Evolutionary conservation across 2,113 vertebrate genomes (phyloP), one percentile per base, ranked within the genome.

Genomic region (Falco punctatus): DNA sequence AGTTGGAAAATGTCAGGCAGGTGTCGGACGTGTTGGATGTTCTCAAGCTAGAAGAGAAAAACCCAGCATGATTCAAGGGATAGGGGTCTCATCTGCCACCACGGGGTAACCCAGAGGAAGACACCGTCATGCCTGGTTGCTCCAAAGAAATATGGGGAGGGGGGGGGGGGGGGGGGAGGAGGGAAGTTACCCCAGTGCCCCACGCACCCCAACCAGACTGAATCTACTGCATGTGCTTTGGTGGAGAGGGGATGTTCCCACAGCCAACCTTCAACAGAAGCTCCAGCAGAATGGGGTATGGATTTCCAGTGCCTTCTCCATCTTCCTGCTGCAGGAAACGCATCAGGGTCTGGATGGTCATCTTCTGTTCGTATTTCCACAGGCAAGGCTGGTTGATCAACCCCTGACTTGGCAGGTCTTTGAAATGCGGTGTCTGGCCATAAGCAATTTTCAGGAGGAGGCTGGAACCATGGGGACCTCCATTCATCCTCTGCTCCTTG

Each of bases 281-380:
- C 32, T 78, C 80, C 64, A 90, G 55, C 13, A 84, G 80, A 15
- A 90, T 40, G n/a, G 80, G 80, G n/a, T 70, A 77, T 1, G 55
- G 54, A 35, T 77, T 77, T 24, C 33, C 80, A 20, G 48, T 5
- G 40, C 57, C 74, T 55, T 8, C 46, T 40, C 48, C 23, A 6
- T 48, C 74, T 49, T 95, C 71, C 85, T 88, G 91, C 71, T 96
- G 93, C 21, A 96, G 94, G 42, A 96, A 35, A 33, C 94, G 90
- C 58, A 54, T 80, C 42, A 95, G 28, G n/a, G 66, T 69, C 40
- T 95, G 94, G 82, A 96, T 72, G 32, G 88, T 95, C 48, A 57
- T 73, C 74, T 86, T 87, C 55, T 17, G 86, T 24, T 94, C 86
- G 61, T 67, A 75, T 19, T n/a, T 88, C 96, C 96, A 97, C 95